Evolutionary conservation across 2,888 invertebrate species (phyloP), one percentile per base, ranked within the genome.

Genomic region (Caenorhabditis macrosperma): DNA sequence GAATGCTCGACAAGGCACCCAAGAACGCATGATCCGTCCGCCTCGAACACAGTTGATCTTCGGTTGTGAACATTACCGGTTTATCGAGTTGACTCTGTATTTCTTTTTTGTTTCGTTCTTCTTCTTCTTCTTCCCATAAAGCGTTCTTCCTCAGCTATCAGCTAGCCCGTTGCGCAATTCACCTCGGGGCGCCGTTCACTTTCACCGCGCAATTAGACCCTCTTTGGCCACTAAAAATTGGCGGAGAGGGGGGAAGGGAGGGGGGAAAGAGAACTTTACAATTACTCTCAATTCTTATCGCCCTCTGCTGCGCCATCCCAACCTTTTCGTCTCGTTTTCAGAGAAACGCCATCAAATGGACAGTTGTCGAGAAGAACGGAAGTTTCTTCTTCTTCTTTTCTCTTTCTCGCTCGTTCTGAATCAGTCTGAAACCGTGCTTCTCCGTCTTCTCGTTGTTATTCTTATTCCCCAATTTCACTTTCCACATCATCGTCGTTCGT

Each of bases 241-340:
- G 17, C 44, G 55, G 41, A n/a, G n/a, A n/a, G n/a, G n/a, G n/a
- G n/a, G n/a, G n/a, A n/a, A n/a, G n/a, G n/a, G n/a, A n/a, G n/a
- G n/a, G n/a, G n/a, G n/a, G n/a, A n/a, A n/a, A n/a, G 33, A 55
- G 74, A 74, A 74, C 64, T 74, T 74, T 74, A 74, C 74, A 74
- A 74, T 74, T 74, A 74, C 74, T 74, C 64, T 57, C 74, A 74
- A 64, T 74, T 74, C 74, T 74, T 74, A 72, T 72, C 71, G 61
- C 44, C 72, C 41, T 28, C 44, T 57, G 6, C 26, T 50, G 24
- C 33, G 15, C 35, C 48, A 41, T 44, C 57, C 20, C 22, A 30
- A 28, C 33, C 33, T 57, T 52, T 52, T 52, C 52, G 52, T 52
- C 52, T 55, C 35, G n/a, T 64, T 66, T 74, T 74, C 59, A 64